Evolutionary conservation across 2,797 vertebrate genomes (phyloP), one percentile per base, ranked within the genome.

Genomic region (Pipistrellus pygmaeus): DNA sequence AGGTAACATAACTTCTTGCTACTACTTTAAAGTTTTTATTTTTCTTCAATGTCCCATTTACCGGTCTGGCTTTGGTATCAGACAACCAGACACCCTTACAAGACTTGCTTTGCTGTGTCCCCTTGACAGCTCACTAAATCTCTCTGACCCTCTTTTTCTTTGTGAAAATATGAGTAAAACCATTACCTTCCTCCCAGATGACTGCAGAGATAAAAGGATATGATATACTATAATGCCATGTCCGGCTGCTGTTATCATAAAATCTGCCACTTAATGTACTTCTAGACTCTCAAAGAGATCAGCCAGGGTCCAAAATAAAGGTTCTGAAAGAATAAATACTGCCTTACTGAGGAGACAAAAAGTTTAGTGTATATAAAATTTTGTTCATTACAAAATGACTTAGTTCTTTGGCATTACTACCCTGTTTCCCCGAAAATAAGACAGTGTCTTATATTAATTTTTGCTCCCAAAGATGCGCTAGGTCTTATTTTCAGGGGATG

Each of bases 321-420:
- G 44, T 60, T 83, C 87, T 86, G 30, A 69, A 86, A 72, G 14
- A 90, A 85, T 72, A 87, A 91, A 35, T 53, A 51, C 15, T 88
- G 23, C 66, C 57, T 96, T 57, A 69, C 73, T 93, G 91, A 66
- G 3, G 51, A 91, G 85, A 88, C n/a, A 90, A 85, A 94, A 90
- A 85, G 32, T 60, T 94, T 55, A 53, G 4, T 82, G 25, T 73
- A 73, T 20, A 73, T 62, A 80, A 76, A 75, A 38, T 35, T 82
- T 72, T 96, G 46, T 76, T 88, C 57, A 82, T 82, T 76, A 89
- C 14, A 64, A 64, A 94, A 44, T 44, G 44, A 41, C 12, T 76
- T 89, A 95, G 81, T 77, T 30, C 21, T 84, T 32, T 84, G 64
- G 69, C 35, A 27, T 72, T 72, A 69, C 73, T 69, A 71, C 38